Conservation (phyloP, 2,113 vertebrate species). For the Scolopax mira region DNA sequence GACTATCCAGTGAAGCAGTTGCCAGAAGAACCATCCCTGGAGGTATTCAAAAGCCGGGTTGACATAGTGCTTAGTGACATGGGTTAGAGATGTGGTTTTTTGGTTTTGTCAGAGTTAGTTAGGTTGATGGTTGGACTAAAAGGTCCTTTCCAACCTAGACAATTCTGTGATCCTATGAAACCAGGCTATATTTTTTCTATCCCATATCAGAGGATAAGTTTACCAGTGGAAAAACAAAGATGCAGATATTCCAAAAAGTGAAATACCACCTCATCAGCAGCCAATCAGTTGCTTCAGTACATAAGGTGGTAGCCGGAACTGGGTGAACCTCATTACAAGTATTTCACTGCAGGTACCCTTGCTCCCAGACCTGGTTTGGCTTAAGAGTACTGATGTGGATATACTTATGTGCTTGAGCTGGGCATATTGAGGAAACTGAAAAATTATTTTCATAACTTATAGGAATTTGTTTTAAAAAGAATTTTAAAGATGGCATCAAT, state of each 20-base stretch:
- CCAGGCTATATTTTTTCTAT: not conserved
- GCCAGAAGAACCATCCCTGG: no score
- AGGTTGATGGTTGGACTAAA: no score
- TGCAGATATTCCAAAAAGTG: not conserved
- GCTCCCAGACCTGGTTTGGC: not conserved
- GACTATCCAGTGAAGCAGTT: no score
- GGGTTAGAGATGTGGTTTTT: no score
- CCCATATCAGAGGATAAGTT: not conserved
- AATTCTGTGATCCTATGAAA: no score
- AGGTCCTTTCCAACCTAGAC: no score
- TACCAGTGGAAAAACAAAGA: not conserved
- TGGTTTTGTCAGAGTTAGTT: no score
- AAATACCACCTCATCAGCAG: not conserved
- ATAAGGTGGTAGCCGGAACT: not conserved
- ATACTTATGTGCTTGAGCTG: not conserved
- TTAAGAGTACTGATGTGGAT: not conserved
- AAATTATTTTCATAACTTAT: not conserved
- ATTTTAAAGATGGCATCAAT: not conserved
- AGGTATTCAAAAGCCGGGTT: no score
- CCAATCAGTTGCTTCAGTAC: not conserved
- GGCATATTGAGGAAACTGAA: not conserved
- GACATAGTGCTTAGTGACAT: no score
- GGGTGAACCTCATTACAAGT: not conserved
- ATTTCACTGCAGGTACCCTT: not conserved
- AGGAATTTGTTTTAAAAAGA: not conserved